Base-by-base conservation (phyloP, 2,797 vertebrate species). In the Pachyuromys duprasi region DNA sequence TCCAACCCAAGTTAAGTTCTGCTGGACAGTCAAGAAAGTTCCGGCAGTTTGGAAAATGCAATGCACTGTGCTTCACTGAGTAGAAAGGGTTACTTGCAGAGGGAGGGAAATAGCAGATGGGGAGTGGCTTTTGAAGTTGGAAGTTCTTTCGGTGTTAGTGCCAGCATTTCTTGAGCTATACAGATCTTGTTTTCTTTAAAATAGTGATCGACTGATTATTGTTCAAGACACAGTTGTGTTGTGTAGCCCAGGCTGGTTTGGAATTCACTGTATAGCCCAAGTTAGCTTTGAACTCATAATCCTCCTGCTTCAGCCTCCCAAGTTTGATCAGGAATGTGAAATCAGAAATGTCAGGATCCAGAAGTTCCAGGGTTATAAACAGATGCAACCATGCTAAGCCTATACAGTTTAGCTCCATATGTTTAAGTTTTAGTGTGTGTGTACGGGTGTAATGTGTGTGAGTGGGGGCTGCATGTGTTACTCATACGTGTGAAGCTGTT, bases 21-120 rank as follows among this genome's bases (percentile, higher is more conserved):
- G 78, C 33, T 62, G 55, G 57, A 88, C 31, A 96, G 53, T 60
- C 78, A 53, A 92, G 69, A 91, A 91, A 86, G 57, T 89, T 49
- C 57, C 78, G 62, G 9, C 31, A 80, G 75, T 79, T n/a, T 91
- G 60, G 86, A 86, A 72, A 95, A 95, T 70, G 78, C 74, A 83
- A 53, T 60, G 36, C 67, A 88, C 33, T 33, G 45, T 55, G 78
- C 22, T 26, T 62, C 39, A 28, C 69, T 49, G 22, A 57, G 53
- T 53, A 74, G n/a, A 57, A 69, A 36, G 11, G 12, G 11, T 81
- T 93, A 33, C 13, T 22, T 89, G 82, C 74, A 15, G 65, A 70
- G 57, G 49, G 70, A 82, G 69, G 81, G 72, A 90, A 89, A 72
- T 26, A 36, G 31, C n/a, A 63, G 65, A 28, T 45, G 60, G 4